Base-by-base conservation (phyloP, 2,888 invertebrate species). In the Andrena bicolor region DNA sequence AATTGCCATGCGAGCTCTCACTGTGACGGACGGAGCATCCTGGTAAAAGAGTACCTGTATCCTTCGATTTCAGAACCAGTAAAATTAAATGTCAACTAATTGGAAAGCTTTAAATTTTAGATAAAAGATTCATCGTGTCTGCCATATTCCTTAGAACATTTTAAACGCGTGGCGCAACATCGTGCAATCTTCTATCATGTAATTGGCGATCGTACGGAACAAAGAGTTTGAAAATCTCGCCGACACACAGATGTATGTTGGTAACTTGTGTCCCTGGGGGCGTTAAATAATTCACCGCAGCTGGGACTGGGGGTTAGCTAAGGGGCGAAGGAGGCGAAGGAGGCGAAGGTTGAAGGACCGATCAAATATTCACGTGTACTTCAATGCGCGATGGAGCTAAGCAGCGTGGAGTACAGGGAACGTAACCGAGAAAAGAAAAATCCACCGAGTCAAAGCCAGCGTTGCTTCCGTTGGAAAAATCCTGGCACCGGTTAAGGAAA, bases 231-330 rank as follows among this genome's bases (percentile, higher is more conserved):
- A 77, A 89, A 90, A 91, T 91, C 87, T 90, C 85, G 83, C 90
- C 86, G 88, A 88, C 87, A 88, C 89, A 90, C 88, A 80, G 90
- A 88, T 86, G 87, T 85, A 90, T 85, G 89, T 86, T 90, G 88
- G 90, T 91, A 92, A 90, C 88, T 87, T 86, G 86, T 90, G 90
- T 92, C 92, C 90, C 92, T 88, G 88, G 90, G 91, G 91, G 90
- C 88, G 90, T 91, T 94, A 92, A 94, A 94, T 94, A 93, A 94
- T 94, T 93, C 93, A 94, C 92, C 91, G 85, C 91, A 91, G 91
- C 91, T 91, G 92, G 92, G 91, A 91, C 90, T 87, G 90, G 90
- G 91, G 88, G 85, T 87, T 90, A 90, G 89, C 86, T 90, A 92
- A 92, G 89, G 90, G 89, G 88, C 85, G 87, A 87, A 82, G 86